Evolutionary conservation across 1,140 invertebrate genomes (phyloP), one percentile per base, ranked within the genome.

Genomic region (Calephelis nemesis): DNA sequence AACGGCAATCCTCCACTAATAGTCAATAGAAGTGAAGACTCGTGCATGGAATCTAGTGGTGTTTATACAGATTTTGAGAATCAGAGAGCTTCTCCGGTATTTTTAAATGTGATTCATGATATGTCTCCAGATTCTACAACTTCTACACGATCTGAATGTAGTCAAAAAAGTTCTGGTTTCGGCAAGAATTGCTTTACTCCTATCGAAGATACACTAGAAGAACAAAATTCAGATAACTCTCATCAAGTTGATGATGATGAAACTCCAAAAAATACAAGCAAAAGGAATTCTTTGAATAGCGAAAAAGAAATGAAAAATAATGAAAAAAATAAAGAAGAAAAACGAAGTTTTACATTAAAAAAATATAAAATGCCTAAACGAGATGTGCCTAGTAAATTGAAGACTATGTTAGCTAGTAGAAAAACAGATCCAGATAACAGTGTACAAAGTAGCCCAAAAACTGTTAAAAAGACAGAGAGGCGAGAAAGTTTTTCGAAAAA

Each of bases 401-500:
- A 96, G 82, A 93, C 94, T 5, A 95, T 95, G 93, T 91, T 96
- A 62, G 90, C 94, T 1, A 88, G 75, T 69, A 82, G 84, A 71
- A 65, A 93, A 84, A 64, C 85, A 81, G 75, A 94, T 84, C 91
- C 91, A 3, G 92, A 93, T 30, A 78, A 81, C 54, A 90, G 83
- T 73, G 79, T 88, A 72, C 89, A 90, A 78, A 91, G 79, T 71
- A 91, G 87, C 71, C 87, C 88, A 10, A 92, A 87, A 75, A 73
- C 74, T 49, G 82, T 78, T 4, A 92, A 91, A 64, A 93, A 92
- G 74, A 82, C 73, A 7, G 95, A 95, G 0, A 93, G 95, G 65
- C 96, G 96, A 94, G 96, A 97, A 78, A 96, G 94, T 54, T 95
- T 97, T 49, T 95, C 96, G 94, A 96, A 95, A 87, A 97, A 97